Conservation (phyloP, 2,113 vertebrate genomes). For the Poeciliopsis retropinna region DNA sequence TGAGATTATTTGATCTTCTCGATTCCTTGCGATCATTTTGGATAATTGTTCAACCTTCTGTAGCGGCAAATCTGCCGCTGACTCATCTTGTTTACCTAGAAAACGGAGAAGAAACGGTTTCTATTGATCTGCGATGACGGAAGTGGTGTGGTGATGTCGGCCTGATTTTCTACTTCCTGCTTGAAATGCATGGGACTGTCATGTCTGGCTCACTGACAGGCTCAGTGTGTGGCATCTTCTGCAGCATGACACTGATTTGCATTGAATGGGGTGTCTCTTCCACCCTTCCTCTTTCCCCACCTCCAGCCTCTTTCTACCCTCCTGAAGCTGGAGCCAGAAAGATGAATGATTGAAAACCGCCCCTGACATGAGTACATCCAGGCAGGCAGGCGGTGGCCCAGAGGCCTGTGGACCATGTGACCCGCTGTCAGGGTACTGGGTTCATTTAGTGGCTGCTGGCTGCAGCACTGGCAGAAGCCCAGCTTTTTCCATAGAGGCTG, state of each 20-base stretch:
- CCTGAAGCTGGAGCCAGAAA: slow-evolving; percentile 56
- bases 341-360: slow-evolving; percentile 78
- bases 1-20: slow-evolving; percentile 19
- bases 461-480: slow-evolving; percentile 75
- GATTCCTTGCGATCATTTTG: background rate
- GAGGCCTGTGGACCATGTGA: slow-evolving; percentile 78
- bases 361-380: slow-evolving; percentile 60
- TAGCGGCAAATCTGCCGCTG: slow-evolving; percentile 23
- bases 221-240: slow-evolving; percentile 62
- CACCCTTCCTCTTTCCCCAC: too few species aligned
- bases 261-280: slow-evolving; percentile 65
- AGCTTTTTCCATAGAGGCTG: slow-evolving; percentile 75
- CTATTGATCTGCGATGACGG: slow-evolving; percentile 64
- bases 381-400: slow-evolving; percentile 64
- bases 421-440: slow-evolving; percentile 79
- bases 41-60: slow-evolving; percentile 27
- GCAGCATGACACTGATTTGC: slow-evolving; percentile 74
- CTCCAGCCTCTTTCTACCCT: background rate
- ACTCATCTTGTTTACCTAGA: slow-evolving; percentile 24
- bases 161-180: slow-evolving; percentile 62
- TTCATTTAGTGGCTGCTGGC: slow-evolving; percentile 82
- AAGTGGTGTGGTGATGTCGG: slow-evolving; percentile 54
- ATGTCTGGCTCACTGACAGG: slow-evolving; percentile 46
- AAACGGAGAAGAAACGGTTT: slow-evolving; percentile 43
- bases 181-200: slow-evolving; percentile 53